Evolutionary conservation across 2,797 vertebrate genomes (phyloP).

Genomic region (Fratercula arctica): DNA sequence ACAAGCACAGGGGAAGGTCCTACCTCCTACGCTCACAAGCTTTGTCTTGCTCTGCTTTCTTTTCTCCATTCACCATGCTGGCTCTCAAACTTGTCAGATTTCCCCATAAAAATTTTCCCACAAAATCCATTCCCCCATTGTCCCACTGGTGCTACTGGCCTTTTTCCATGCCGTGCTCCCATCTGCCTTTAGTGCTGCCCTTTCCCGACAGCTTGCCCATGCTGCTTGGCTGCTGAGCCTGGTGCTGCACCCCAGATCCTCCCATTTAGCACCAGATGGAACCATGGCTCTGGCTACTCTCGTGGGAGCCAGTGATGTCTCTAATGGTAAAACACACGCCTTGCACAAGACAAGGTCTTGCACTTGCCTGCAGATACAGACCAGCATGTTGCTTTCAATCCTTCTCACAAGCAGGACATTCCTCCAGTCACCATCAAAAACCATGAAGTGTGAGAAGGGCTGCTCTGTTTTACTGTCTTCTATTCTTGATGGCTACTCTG

Average conservation of each 20-base stretch:
- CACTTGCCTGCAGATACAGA: neutral
- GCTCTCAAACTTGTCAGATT: neutral
- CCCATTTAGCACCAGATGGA: neutral
- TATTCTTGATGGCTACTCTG: neutral
- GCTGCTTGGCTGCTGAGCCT: neutral
- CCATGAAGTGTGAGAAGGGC: neutral
- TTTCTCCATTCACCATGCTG: neutral
- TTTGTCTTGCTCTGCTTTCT: neutral
- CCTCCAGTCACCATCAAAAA: neutral
- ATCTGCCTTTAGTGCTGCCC: neutral
- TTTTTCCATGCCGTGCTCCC: accelerated
- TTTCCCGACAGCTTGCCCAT: neutral
- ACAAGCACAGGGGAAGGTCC: neutral
- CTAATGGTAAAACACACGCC: neutral
- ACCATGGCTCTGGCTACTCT: neutral
- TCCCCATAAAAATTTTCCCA: neutral
- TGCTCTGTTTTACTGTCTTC: neutral
- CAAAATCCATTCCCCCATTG: neutral
- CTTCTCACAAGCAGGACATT: neutral
- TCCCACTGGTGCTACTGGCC: neutral
- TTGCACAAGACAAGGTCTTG: neutral
- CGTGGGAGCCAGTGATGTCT: neutral
- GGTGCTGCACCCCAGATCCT: neutral
- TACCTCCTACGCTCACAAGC: accelerated
- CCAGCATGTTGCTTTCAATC: neutral